Conservation (phyloP, 2,888 invertebrate species). For the Cacoxenus indagator region DNA sequence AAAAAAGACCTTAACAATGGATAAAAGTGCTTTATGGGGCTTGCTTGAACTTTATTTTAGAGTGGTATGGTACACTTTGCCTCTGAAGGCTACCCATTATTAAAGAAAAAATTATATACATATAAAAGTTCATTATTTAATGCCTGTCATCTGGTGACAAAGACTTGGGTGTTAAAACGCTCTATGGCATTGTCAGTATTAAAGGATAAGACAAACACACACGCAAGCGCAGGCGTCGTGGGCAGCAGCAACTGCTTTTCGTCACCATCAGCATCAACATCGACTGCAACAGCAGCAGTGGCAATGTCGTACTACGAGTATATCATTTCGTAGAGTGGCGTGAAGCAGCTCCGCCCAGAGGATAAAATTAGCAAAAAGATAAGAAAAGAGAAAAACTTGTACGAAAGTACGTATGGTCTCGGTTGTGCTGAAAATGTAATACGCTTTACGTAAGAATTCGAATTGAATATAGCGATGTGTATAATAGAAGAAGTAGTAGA, state of each 20-base stretch:
- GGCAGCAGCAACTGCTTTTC: too few relatives aligned
- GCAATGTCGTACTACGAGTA: too few relatives aligned
- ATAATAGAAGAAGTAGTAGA: too few relatives aligned
- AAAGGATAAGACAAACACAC: slow-evolving; percentile 29
- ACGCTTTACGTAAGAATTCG: background rate
- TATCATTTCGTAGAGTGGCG: too few relatives aligned
- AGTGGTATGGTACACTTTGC: too few relatives aligned
- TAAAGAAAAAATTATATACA: slow-evolving; percentile 30
- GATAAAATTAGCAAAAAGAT: slow-evolving; percentile 29
- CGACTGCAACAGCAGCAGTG: background rate
- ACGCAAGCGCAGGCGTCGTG: slow-evolving; percentile 14
- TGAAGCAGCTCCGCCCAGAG: too few relatives aligned
- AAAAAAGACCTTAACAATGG: too few relatives aligned
- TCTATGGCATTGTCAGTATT: slow-evolving; percentile 67
- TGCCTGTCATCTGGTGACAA: slow-evolving; percentile 70
- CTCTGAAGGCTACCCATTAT: too few relatives aligned
- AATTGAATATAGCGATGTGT: background rate
- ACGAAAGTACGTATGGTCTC: background rate
- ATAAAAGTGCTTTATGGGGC: too few relatives aligned
- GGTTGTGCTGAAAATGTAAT: background rate
- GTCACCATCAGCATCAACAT: background rate
- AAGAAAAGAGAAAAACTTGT: slow-evolving; percentile 15
- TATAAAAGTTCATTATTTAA: slow-evolving; percentile 69
- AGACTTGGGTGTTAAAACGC: slow-evolving; percentile 66
- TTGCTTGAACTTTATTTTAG: too few relatives aligned